Conservation (phyloP, 2,888 invertebrate genomes). For the Ennomos quercinarius region DNA sequence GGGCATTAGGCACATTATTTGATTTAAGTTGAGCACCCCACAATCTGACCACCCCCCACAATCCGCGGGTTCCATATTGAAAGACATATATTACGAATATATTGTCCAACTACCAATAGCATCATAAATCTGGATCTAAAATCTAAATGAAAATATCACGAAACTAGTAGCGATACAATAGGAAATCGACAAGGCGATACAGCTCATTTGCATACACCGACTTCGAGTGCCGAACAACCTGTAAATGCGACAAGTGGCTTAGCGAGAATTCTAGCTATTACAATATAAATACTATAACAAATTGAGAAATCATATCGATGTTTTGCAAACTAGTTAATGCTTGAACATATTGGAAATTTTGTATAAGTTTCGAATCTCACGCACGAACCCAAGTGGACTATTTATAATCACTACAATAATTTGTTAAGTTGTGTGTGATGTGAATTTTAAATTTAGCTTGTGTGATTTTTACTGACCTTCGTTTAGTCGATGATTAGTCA, state of each 20-base stretch:
- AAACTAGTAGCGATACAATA: constrained; percentile 43
- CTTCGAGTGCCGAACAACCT: constrained; percentile 52
- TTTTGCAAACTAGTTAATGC: constrained; percentile 27
- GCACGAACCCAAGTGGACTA: constrained; percentile 37
- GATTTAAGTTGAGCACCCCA: too few species aligned
- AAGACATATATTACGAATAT: too few species aligned
- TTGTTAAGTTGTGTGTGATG: constrained; percentile 19
- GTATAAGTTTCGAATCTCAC: constrained; percentile 50
- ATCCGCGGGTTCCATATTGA: too few species aligned
- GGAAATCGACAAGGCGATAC: constrained; percentile 49
- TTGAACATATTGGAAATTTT: constrained; percentile 10
- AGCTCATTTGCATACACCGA: constrained; percentile 56
- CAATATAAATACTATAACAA: constrained; percentile 37
- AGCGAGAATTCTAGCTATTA: constrained; percentile 50
- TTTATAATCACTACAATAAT: constrained; percentile 41
- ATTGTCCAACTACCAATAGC: neutral
- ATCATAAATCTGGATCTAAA: constrained; percentile 2
- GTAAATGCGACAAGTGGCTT: constrained; percentile 49
- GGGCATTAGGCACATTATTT: too few species aligned
- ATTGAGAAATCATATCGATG: constrained; percentile 28
- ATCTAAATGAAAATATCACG: constrained; percentile 33
- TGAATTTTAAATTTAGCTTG: constrained; percentile 18
- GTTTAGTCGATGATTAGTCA: too few species aligned
- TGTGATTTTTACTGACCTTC: constrained; percentile 10
- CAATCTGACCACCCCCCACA: too few species aligned